phyloP scores from a whole-genome alignment of 2,888 invertebrate genomes.

The Heliconius ismenius region DNA sequence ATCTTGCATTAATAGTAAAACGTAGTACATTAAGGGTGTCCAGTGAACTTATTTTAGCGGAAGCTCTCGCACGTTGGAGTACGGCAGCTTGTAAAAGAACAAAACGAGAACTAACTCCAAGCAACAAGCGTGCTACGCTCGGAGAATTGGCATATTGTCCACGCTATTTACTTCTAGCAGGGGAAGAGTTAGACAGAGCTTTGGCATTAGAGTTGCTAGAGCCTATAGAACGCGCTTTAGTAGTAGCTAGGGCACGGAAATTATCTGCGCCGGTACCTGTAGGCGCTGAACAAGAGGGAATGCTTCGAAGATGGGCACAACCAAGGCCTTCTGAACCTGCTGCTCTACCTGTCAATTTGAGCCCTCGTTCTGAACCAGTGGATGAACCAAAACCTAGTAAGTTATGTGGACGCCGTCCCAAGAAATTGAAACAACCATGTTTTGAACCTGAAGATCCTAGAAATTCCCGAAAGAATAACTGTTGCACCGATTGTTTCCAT shows the following conservation, averaged over 20 bases:
- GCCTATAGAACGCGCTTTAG: slow-evolving; percentile 74
- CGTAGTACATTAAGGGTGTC: slow-evolving; percentile 86
- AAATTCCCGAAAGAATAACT: slow-evolving; percentile 62
- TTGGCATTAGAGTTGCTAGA: slow-evolving; percentile 69
- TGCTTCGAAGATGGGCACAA: slow-evolving; percentile 73
- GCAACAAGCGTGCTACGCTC: slow-evolving; percentile 71
- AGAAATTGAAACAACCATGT: slow-evolving; percentile 69
- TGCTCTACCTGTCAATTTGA: slow-evolving; percentile 72
- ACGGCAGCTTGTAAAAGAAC: slow-evolving; percentile 73
- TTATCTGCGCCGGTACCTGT: slow-evolving; percentile 73
- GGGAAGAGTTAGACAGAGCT: slow-evolving; percentile 84
- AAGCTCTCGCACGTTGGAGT: slow-evolving; percentile 82
- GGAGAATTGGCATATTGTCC: slow-evolving; percentile 83
- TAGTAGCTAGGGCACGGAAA: slow-evolving; percentile 69
- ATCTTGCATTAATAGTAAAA: slow-evolving; percentile 84
- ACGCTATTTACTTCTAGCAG: slow-evolving; percentile 85
- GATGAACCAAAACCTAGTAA: slow-evolving; percentile 66
- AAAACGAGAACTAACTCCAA: slow-evolving; percentile 71
- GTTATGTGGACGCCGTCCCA: slow-evolving; percentile 64
- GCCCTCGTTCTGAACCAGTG: slow-evolving; percentile 67
- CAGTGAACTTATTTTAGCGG: slow-evolving; percentile 83
- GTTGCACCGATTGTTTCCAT: slow-evolving; percentile 78
- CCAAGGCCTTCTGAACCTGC: slow-evolving; percentile 69
- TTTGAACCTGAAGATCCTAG: slow-evolving; percentile 69
- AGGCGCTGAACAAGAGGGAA: slow-evolving; percentile 71